Evolutionary conservation across 53 echinoderm and acorn worm species (phyloP).

Genomic region (Hippasteria phrygiana): DNA sequence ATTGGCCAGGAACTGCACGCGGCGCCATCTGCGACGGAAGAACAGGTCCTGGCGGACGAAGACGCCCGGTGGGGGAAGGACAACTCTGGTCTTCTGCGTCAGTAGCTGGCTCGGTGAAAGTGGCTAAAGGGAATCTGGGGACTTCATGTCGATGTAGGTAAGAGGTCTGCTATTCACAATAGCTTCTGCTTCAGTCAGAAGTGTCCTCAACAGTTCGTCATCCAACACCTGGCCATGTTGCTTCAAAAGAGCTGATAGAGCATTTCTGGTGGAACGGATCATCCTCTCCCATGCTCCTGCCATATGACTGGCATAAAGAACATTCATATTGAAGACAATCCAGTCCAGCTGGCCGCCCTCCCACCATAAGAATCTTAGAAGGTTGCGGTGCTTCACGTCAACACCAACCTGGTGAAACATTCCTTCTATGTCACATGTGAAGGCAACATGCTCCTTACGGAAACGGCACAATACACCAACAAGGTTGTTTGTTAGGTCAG

Average conservation of each 20-base stretch:
- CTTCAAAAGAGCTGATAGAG: too few species aligned
- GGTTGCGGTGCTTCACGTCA: constrained; percentile 61
- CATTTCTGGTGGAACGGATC: too few species aligned
- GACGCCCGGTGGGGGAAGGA: constrained; percentile 63
- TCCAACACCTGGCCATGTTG: too few species aligned
- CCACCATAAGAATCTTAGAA: constrained; percentile 78
- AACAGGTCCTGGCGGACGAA: constrained; percentile 51
- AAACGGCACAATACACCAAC: constrained; percentile 65
- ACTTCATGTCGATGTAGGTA: constrained; percentile 15
- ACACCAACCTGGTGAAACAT: constrained; percentile 81
- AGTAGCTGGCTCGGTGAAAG: constrained; percentile 70
- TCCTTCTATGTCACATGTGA: constrained; percentile 72
- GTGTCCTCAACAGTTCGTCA: constrained; percentile 69
- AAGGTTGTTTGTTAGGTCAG: constrained; percentile 71
- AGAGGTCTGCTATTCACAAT: constrained; percentile 37
- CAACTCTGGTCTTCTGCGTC: constrained; percentile 54
- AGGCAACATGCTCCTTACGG: constrained; percentile 62
- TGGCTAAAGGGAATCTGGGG: constrained; percentile 24
- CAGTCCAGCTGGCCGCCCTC: constrained; percentile 57
- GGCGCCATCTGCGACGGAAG: constrained; percentile 32
- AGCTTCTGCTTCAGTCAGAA: constrained; percentile 42
- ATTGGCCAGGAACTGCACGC: constrained; percentile 42
- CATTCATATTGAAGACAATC: too few species aligned
- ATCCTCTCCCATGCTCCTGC: too few species aligned
- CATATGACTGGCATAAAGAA: too few species aligned